These are phyloP conservation scores for Nematostella vectensis DNA, from an alignment of 92 coral and sea anemone genomes.

Conservation along the genomic window DNA sequence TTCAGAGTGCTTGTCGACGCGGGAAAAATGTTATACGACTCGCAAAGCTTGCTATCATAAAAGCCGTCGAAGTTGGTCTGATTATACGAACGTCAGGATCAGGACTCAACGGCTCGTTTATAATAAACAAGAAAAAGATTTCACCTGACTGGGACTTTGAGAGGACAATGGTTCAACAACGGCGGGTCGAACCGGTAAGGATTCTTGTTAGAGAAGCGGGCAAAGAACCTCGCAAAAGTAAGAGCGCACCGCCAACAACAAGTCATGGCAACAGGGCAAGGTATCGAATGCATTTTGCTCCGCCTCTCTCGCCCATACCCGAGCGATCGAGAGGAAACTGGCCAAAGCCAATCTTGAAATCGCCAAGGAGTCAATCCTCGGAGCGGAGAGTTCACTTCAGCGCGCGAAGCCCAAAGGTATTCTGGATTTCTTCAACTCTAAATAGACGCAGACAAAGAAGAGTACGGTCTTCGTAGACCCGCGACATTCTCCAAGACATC, in stretches of 20 bases:
- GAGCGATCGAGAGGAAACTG: neutral
- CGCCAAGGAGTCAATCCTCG: conserved; percentile 21
- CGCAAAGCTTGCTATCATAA: conserved; percentile 49
- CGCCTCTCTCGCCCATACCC: too few relatives aligned
- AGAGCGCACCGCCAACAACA: neutral
- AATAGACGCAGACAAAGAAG: too few relatives aligned
- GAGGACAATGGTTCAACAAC: neutral
- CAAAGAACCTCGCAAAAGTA: neutral
- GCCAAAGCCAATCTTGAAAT: conserved; percentile 20
- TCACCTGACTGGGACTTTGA: conserved; percentile 12
- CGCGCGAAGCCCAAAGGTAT: conserved; percentile 16
- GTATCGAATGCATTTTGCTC: neutral
- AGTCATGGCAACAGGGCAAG: too few relatives aligned
- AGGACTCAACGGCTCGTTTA: conserved; percentile 72
- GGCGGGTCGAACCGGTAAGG: neutral
- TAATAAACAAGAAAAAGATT: neutral
- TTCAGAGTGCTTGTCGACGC: conserved; percentile 13
- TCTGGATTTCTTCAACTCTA: conserved; percentile 26
- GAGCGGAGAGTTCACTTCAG: conserved; percentile 20
- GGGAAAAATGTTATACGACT: conserved; percentile 13
- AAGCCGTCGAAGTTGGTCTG: conserved; percentile 47
- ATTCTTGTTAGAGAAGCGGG: neutral
- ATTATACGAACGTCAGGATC: conserved; percentile 47
- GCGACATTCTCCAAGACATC: too few relatives aligned
- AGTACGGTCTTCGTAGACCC: too few relatives aligned